Evolutionary conservation across 2,797 vertebrate species (phyloP).

Genomic region (Capromys pilorides): DNA sequence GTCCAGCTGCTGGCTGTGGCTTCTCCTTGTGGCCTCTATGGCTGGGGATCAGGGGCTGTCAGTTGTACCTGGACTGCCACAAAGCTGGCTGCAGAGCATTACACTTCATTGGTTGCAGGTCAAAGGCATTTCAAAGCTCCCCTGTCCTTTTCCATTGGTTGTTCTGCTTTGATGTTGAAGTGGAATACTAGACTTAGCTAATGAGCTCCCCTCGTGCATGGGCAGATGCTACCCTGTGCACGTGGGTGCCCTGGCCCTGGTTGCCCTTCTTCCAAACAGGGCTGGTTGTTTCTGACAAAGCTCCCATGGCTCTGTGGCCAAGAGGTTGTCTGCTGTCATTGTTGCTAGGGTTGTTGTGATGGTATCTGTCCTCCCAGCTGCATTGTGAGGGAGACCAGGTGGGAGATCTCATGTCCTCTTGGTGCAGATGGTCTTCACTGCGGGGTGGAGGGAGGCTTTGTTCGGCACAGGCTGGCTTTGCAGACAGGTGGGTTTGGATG

Average conservation of each 20-base stretch:
- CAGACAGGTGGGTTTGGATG: not conserved
- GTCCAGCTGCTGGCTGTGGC: no score
- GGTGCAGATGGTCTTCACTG: not conserved
- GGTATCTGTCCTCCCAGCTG: constrained; percentile 53
- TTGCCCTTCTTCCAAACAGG: not conserved
- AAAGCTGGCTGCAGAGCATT: constrained; percentile 29
- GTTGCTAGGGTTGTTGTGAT: constrained; percentile 69
- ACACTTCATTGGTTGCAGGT: constrained; percentile 33
- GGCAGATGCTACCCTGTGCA: not conserved
- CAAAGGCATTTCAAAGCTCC: not conserved
- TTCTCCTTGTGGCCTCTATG: not conserved
- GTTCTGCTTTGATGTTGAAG: constrained; percentile 35
- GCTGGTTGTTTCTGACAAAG: not conserved
- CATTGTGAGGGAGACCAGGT: constrained; percentile 59
- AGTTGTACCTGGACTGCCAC: not conserved
- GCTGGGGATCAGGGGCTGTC: not conserved
- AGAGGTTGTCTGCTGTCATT: constrained; percentile 38
- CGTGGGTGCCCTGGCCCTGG: not conserved
- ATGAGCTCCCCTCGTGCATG: not conserved
- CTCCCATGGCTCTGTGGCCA: constrained; percentile 1
- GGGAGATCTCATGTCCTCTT: constrained; percentile 51
- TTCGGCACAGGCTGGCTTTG: not conserved
- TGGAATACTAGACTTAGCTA: not conserved
- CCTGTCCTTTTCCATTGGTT: not conserved
- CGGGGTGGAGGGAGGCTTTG: not conserved